A percentile compares a stretch with the other conserved stretches of the same genome.
phyloP scores from a whole-genome alignment of 2,113 vertebrate genomes.

The Neopipo cinnamomea region DNA sequence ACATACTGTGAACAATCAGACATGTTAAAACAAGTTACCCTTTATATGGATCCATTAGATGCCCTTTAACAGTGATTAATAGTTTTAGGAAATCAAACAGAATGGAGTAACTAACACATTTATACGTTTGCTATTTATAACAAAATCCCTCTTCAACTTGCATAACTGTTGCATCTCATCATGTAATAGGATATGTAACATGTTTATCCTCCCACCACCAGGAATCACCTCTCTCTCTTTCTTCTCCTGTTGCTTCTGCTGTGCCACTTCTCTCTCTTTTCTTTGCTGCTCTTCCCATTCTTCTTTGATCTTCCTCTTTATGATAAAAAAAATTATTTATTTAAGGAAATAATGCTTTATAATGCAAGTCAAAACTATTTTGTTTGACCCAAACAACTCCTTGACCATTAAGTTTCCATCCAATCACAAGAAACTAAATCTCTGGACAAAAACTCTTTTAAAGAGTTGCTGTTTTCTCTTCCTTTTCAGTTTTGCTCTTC shows the following conservation, averaged over 20 bases:
- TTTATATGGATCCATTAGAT: neutral
- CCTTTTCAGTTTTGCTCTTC: neutral
- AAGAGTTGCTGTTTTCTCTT: neutral
- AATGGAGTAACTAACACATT: neutral
- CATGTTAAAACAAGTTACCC: neutral
- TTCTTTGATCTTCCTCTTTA: conserved; percentile 89
- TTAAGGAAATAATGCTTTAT: neutral
- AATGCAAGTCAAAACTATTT: neutral
- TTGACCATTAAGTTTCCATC: neutral
- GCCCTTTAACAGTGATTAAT: neutral
- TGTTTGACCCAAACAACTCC: neutral
- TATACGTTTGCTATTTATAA: neutral
- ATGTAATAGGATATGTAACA: conserved; percentile 80
- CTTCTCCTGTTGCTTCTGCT: conserved; percentile 88
- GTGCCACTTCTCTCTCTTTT: conserved; percentile 82
- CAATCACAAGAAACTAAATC: neutral
- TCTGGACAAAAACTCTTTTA: neutral
- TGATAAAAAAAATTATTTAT: neutral
- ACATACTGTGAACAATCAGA: neutral
- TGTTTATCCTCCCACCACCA: conserved; percentile 82
- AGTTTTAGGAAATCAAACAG: neutral
- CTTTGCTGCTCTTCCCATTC: conserved; percentile 94
- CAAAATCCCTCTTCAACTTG: neutral
- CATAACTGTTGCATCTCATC: neutral
- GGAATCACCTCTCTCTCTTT: conserved; percentile 95